Percentiles rank a stretch among this genome's conserved stretches.
Evolutionary conservation across 2,113 vertebrate species (phyloP).

Genomic region (Microcebus lehilahytsara): DNA sequence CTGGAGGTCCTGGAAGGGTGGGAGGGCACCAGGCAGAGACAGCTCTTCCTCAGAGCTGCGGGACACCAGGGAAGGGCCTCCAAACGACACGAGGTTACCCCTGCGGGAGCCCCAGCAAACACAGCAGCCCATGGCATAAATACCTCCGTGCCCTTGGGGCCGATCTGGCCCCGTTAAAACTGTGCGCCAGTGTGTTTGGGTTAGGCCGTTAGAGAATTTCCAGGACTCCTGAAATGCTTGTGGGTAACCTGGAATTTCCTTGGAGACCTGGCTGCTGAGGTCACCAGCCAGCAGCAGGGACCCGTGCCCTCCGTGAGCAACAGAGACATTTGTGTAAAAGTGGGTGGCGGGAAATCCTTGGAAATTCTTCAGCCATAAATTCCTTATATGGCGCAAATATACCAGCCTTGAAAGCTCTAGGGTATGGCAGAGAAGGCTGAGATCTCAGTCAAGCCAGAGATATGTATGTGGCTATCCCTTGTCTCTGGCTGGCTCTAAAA

Average conservation of each 20-base stretch:
- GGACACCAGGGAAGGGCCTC: not conserved
- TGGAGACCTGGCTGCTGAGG: constrained; percentile 55
- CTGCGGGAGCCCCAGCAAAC: not conserved
- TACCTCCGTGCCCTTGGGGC: not conserved
- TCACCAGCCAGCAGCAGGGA: constrained; percentile 44
- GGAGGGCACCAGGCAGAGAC: not conserved
- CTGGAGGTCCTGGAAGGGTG: constrained; percentile 35
- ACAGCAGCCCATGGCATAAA: not conserved
- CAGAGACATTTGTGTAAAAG: constrained; percentile 34
- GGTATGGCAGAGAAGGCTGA: not conserved
- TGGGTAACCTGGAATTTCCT: constrained; percentile 77
- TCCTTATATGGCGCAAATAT: constrained; percentile 22
- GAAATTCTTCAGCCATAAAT: not conserved
- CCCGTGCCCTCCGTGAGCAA: constrained; percentile 4
- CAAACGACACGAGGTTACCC: not conserved
- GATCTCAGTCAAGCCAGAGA: not conserved
- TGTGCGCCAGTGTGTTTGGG: constrained; percentile 48
- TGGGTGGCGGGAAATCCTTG: constrained; percentile 3
- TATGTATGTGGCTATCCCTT: not conserved
- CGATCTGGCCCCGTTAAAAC: constrained; percentile 48
- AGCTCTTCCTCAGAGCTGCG: constrained; percentile 16
- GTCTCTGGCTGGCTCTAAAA: not conserved
- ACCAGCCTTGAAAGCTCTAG: not conserved
- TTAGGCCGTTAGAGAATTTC: constrained; percentile 71
- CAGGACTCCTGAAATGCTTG: constrained; percentile 74